phyloP scores from a whole-genome alignment of 2,113 vertebrate species.

The Siniperca knerii region DNA sequence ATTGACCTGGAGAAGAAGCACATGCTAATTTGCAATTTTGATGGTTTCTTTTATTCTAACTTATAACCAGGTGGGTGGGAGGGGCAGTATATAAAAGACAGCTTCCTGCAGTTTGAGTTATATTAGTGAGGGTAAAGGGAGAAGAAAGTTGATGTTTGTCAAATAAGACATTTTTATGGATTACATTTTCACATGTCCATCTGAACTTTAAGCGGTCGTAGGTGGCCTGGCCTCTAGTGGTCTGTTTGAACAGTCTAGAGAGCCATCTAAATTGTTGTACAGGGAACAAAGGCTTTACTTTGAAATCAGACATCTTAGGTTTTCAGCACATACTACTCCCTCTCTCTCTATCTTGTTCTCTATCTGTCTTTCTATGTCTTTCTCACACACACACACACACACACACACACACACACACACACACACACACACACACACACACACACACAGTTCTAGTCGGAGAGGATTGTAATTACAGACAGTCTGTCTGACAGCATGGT shows the following conservation, averaged over 20 bases:
- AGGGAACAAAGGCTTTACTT: background rate
- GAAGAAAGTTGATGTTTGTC: background rate
- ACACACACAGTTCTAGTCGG: background rate
- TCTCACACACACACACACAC: slow-evolving; percentile 19
- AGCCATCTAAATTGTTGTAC: too few species aligned
- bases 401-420: too few species aligned
- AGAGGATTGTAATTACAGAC: slow-evolving; percentile 49
- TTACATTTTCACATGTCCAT: background rate
- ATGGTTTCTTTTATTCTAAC: background rate
- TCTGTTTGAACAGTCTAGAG: too few species aligned
- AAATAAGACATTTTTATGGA: background rate
- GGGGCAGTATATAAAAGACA: background rate
- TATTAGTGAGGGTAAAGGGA: background rate
- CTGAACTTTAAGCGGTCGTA: too few species aligned
- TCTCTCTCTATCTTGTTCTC: background rate
- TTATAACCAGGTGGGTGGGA: background rate
- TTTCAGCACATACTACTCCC: background rate
- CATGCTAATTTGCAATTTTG: slow-evolving; percentile 3
- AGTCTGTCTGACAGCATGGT: slow-evolving; percentile 44
- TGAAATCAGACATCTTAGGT: background rate
- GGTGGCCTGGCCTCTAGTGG: background rate
- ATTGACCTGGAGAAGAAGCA: slow-evolving; percentile 23
- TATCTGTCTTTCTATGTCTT: background rate
- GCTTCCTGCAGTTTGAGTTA: background rate
- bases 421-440: slow-evolving; percentile 26